phyloP scores from a whole-genome alignment of 2,113 vertebrate genomes.

The Struthio camelus region DNA sequence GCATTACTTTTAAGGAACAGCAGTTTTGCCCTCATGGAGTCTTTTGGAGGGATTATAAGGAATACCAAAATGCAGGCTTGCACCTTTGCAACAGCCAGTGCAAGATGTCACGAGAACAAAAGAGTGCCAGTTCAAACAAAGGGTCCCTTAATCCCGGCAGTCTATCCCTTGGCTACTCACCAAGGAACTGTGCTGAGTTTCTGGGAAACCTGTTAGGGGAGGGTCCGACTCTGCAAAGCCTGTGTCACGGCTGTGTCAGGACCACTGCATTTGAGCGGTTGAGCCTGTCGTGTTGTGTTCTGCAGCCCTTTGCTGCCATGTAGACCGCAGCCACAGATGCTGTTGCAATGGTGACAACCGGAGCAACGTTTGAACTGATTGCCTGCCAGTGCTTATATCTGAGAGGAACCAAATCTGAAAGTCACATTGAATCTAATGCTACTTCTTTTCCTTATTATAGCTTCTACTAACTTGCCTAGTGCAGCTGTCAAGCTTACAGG shows the following conservation, averaged over 20 bases:
- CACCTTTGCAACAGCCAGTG: background rate
- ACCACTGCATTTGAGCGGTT: background rate
- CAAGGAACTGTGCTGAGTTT: background rate
- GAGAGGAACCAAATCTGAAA: background rate
- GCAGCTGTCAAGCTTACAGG: background rate
- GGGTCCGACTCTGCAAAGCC: background rate
- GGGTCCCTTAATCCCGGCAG: background rate
- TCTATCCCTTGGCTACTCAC: background rate
- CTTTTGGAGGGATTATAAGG: background rate
- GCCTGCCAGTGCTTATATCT: no score
- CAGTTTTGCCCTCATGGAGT: background rate
- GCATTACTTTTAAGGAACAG: background rate
- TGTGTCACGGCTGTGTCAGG: background rate
- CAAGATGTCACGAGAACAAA: background rate
- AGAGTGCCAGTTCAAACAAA: background rate
- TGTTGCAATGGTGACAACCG: background rate
- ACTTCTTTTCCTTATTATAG: background rate
- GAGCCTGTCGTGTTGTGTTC: background rate
- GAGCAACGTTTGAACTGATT: background rate
- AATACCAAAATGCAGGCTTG: background rate
- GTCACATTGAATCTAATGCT: background rate
- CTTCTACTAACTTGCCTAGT: background rate
- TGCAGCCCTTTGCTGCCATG: background rate
- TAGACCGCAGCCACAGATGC: accelerated
- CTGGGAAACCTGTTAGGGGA: background rate